These are phyloP conservation scores for Rousettus leschenaultii DNA, from an alignment of 2,113 vertebrate genomes.

Conservation along the genomic window DNA sequence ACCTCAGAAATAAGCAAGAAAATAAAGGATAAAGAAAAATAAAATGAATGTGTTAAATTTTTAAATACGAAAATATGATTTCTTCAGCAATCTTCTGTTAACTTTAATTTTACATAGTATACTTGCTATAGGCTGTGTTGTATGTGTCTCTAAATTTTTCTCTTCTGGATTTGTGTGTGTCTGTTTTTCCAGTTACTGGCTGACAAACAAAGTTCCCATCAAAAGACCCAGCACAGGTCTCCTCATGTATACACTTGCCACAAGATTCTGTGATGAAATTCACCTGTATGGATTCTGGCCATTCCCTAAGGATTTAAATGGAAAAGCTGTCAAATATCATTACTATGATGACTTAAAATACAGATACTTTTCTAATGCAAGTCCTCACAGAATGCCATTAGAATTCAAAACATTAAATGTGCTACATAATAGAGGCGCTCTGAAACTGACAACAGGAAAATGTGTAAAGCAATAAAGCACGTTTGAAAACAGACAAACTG, in stretches of 20 bases:
- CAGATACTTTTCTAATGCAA: constrained; percentile 89
- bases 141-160: constrained; percentile 48
- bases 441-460: constrained; percentile 90
- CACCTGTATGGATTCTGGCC: constrained; percentile 94
- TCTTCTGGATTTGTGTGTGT: not conserved
- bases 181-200: constrained; percentile 86
- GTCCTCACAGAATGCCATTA: constrained; percentile 92
- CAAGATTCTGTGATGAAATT: constrained; percentile 93
- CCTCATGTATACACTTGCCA: constrained; percentile 92
- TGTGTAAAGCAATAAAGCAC: constrained; percentile 85
- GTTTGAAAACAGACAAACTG: constrained; percentile 53
- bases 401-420: constrained; percentile 90
- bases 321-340: constrained; percentile 91
- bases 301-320: constrained; percentile 89
- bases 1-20: not conserved
- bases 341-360: constrained; percentile 93
- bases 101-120: not conserved
- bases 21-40: not conserved
- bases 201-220: constrained; percentile 92
- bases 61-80: not conserved
- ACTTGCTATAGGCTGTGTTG: not conserved
- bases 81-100: not conserved
- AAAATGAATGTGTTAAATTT: not conserved
- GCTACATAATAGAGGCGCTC: constrained; percentile 89
- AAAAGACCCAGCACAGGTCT: constrained; percentile 93